These are phyloP conservation scores for Ophonus ardosiacus DNA, from an alignment of 2,888 invertebrate genomes.

Conservation along the genomic window DNA sequence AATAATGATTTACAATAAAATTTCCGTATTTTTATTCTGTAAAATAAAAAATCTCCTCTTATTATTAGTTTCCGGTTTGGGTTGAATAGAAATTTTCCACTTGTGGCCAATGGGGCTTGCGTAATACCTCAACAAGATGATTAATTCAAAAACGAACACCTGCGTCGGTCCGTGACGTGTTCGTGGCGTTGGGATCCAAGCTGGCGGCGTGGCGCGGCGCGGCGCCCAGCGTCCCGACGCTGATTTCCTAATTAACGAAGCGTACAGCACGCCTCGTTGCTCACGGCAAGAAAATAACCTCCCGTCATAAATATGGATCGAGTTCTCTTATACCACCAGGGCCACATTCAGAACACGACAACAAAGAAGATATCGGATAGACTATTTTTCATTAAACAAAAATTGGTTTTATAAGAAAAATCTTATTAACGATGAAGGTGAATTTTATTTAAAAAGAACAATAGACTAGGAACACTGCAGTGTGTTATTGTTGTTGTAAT, in stretches of 20 bases:
- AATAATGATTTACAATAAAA: no score
- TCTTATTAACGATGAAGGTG: no score
- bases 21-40: not conserved
- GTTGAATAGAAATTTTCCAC: constrained; percentile 31
- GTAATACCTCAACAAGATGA: constrained; percentile 45
- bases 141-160: constrained; percentile 52
- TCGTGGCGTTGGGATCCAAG: not conserved
- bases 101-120: constrained; percentile 31
- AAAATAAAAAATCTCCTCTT: not conserved
- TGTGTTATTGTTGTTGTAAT: no score
- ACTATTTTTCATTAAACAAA: no score
- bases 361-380: no score
- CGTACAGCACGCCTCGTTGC: constrained; percentile 62
- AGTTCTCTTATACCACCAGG: not conserved
- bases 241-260: constrained; percentile 63
- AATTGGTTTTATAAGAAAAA: no score
- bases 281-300: constrained; percentile 55
- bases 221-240: constrained; percentile 12
- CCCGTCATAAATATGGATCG: constrained; percentile 55
- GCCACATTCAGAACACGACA: not conserved
- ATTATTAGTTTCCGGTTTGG: not conserved
- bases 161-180: constrained; percentile 8
- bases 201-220: not conserved
- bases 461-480: no score
- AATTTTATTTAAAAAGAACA: no score